phyloP scores from a whole-genome alignment of 2,888 invertebrate genomes.

The Hololepta plana region DNA sequence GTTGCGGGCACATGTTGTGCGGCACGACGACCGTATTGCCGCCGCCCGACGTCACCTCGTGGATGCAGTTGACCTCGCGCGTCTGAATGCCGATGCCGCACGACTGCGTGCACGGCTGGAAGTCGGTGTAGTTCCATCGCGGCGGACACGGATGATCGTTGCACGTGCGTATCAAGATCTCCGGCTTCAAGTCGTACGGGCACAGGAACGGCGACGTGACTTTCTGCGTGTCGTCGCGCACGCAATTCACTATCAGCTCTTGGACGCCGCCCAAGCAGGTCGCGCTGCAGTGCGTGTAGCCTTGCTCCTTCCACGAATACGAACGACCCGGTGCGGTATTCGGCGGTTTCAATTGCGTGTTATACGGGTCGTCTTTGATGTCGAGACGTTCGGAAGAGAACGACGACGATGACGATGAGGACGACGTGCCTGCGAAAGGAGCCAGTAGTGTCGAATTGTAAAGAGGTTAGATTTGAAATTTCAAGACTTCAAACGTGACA shows the following conservation, averaged over 20 bases:
- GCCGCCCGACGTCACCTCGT: conserved; percentile 68
- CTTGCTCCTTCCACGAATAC: conserved; percentile 77
- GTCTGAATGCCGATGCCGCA: conserved; percentile 90
- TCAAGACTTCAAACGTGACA: too few relatives aligned
- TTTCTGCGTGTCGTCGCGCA: conserved; percentile 70
- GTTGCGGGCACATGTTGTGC: conserved; percentile 82
- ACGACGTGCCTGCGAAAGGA: too few relatives aligned
- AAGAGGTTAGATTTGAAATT: too few relatives aligned
- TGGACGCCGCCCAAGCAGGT: conserved; percentile 81
- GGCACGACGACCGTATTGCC: conserved; percentile 86
- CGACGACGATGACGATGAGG: too few relatives aligned
- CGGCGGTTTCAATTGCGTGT: conserved; percentile 14
- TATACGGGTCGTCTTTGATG: conserved; percentile 34
- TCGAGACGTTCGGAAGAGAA: conserved; percentile 23
- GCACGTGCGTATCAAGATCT: conserved; percentile 74
- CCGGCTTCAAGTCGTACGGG: conserved; percentile 71
- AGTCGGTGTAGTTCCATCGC: conserved; percentile 82
- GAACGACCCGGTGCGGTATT: conserved; percentile 48
- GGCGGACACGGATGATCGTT: conserved; percentile 94
- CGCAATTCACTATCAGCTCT: conserved; percentile 77
- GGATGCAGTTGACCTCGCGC: conserved; percentile 76
- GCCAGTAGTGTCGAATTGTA: too few relatives aligned
- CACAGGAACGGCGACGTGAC: conserved; percentile 80
- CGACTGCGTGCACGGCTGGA: conserved; percentile 75
- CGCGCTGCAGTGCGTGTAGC: conserved; percentile 85